Base-by-base conservation (phyloP, 2,797 vertebrate genomes). In the Parauchenoglanis ngamensis region DNA sequence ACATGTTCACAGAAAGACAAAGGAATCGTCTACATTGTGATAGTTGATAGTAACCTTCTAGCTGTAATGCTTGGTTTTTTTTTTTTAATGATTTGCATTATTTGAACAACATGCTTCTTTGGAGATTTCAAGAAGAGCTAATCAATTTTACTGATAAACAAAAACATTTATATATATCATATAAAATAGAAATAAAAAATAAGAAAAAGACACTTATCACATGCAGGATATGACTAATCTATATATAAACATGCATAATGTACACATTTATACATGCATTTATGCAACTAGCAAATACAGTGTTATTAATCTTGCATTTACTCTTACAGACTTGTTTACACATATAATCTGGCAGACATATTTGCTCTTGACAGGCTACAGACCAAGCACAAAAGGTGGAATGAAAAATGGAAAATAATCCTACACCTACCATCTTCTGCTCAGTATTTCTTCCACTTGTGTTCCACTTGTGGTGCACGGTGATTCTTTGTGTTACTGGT, bases 301-400 rank as follows among this genome's bases (percentile, higher is more conserved):
- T 79, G 40, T 10, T 25, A 56, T 56, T 56, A 17, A 28, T 31
- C 17, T 10, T 77, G 75, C 10, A 10, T 57, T 76, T 73, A 13
- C 10, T 70, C 68, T 40, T 70, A 10, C 17, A 73, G 75, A 77
- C 13, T 80, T 81, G 40, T 1, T 46, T 81, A 40, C 59, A 81
- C 23, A 81, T 63, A 63, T 46, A 65, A 65, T 81, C 57, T 65
- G 40, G 12, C 59, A 84, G 46, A 84, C 23, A 44, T 59, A n/a
- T 61, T 73, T 83, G n/a, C n/a, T 52, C 65, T 21, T 65, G 59
- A 52, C 49, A 40, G 52, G 6, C 49, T 83, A 7, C 65, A 70
- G 82, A 70, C 19, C n/a, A 68, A 72, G 28, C 52, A 70, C 67
- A 84, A 25, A 65, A 44, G 65, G 6, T 72, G 67, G 54, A 72